Base-by-base conservation (phyloP, 2,113 vertebrate species). In the Oncorhynchus keta region DNA sequence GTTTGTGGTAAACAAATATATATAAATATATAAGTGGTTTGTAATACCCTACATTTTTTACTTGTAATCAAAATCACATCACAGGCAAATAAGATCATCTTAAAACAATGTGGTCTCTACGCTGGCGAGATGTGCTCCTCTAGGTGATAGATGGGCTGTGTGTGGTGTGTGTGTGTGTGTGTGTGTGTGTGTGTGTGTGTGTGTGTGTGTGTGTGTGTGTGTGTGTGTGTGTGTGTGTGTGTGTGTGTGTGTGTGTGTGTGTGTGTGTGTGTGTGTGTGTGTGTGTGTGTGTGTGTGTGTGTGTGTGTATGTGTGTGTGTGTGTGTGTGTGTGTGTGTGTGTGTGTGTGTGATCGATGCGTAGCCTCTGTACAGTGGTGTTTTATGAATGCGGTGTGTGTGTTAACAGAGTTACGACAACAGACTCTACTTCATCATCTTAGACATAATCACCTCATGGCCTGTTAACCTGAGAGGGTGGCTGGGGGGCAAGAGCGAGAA, bases 41-140 rank as follows among this genome's bases (percentile, higher is more conserved):
- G 70, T 84, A 84, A 81, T 73, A 73, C 3, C 59, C 84, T 84
- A 78, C 73, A 83, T 81, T 83, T 86, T 86, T 75, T 85, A 39
- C 18, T 65, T 74, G 78, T 80, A 77, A 83, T 88, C 81, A 81
- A 86, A 88, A 86, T 85, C 82, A 85, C 73, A 88, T 84, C 77
- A 80, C 74, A 26, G 74, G 28, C 74, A 85, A 88, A 88, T 84
- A 30, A 77, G 81, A 86, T 88, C 68, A 86, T 55, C 64, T 4
- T 59, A 62, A 49, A 73, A 66, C 26, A 68, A 18, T 30, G 3
- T n/a, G 39, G 14, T 24, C 68, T 69, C 32, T 45, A 30, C 18
- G 68, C 68, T 48, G 35, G 68, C 35, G 13, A 20, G 35, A 45
- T 9, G 6, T 69, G 18, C 68, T 69, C 35, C 39, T 48, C 59